Percentiles rank a stretch among this genome's conserved stretches.
phyloP scores from a whole-genome alignment of 2,888 invertebrate genomes.

The Lithophane semibrunnea region DNA sequence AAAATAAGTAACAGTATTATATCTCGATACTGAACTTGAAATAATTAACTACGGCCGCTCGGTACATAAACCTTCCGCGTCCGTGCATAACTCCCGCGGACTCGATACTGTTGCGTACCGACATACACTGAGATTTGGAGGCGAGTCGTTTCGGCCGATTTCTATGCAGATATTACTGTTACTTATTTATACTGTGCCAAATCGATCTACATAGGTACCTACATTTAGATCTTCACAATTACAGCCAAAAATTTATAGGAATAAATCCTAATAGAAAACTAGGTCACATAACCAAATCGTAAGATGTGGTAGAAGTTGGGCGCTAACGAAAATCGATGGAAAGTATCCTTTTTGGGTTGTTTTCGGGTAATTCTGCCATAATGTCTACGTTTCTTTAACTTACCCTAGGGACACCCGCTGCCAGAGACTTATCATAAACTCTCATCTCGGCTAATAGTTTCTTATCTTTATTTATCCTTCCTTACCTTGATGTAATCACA shows the following conservation, averaged over 20 bases:
- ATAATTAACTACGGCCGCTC: too few relatives aligned
- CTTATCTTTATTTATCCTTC: not conserved
- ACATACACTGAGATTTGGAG: too few relatives aligned
- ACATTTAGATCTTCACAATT: slow-evolving; percentile 7
- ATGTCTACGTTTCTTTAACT: not conserved
- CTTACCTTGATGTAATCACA: too few relatives aligned
- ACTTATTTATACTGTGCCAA: too few relatives aligned
- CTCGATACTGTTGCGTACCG: too few relatives aligned
- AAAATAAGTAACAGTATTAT: too few relatives aligned
- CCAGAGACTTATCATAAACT: not conserved
- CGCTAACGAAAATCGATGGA: slow-evolving; percentile 47
- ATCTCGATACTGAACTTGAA: too few relatives aligned
- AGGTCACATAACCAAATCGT: slow-evolving; percentile 32
- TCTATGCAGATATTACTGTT: too few relatives aligned
- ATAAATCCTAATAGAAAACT: slow-evolving; percentile 50
- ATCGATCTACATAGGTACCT: not conserved
- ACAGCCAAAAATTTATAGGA: slow-evolving; percentile 22
- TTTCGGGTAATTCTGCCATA: not conserved
- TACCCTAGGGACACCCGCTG: too few relatives aligned
- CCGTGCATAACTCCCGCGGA: too few relatives aligned
- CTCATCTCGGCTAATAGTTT: not conserved
- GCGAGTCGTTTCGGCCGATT: too few relatives aligned
- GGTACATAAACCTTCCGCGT: too few relatives aligned
- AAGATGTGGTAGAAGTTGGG: slow-evolving; percentile 41
- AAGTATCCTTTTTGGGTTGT: slow-evolving; percentile 10